Base-by-base conservation (phyloP, 2,888 invertebrate genomes). In the Acanthoscelides obtectus region DNA sequence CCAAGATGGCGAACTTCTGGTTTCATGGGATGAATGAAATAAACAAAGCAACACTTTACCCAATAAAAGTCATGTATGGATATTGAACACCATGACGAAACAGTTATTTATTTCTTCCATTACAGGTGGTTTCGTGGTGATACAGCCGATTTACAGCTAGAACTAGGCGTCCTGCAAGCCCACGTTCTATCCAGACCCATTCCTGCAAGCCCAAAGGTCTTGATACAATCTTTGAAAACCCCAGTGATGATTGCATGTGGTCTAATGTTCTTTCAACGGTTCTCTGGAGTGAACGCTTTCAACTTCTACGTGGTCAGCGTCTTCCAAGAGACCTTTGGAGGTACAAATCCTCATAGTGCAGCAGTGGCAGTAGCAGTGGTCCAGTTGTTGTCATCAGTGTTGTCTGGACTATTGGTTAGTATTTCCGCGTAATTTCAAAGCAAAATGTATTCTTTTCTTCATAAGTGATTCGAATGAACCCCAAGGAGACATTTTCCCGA, bases 251-350 rank as follows among this genome's bases (percentile, higher is more conserved):
- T 96, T 70, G 93, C 95, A 0, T 93, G 95, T 81, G 93, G 93
- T 21, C 87, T 96, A 77, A 96, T 96, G 95, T 92, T 95, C 86
- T 95, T 96, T 82, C 96, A 96, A 83, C 89, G 96, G 72, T 92
- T 93, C 80, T 92, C 93, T 65, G 95, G 95, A 19, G 94, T 94
- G 63, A 94, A 94, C 79, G 93, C 94, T 68, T 94, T 95, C 83
- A 93, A 92, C 77, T 94, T 94, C 83, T 95, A 95, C 84, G 94
- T 94, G 68, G 95, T 95, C 17, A 91, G 92, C 71, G 96, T 96
- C 79, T 95, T 97, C 84, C 89, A 93, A 75, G 92, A 93, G 84
- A 95, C 96, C 21, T 93, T 94, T 76, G 92, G 91, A 27, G 92
- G 91, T 6, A 92, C 94, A 86, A 93, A 94, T 81, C 94, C 94